Evolutionary conservation across 2,113 vertebrate species (phyloP).

Genomic region (Herpailurus yagouaroundi): DNA sequence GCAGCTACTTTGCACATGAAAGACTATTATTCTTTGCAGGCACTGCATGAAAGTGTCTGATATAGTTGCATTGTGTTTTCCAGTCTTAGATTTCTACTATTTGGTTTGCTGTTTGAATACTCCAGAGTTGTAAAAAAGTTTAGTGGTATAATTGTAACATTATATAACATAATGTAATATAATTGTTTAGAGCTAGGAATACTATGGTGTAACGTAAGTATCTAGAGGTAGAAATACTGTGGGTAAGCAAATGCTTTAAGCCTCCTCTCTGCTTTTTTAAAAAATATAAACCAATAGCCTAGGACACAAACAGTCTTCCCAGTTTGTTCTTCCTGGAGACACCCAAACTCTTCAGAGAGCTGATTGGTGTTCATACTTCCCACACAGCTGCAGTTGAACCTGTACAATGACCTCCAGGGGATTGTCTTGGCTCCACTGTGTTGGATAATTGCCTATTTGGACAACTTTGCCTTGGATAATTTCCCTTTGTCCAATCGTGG

Average conservation of each 20-base stretch:
- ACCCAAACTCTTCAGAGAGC: conserved; percentile 58
- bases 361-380: background rate
- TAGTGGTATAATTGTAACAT: conserved; percentile 5
- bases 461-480: conserved; percentile 52
- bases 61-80: background rate
- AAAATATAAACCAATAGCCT: background rate
- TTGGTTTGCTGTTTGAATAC: conserved; percentile 17
- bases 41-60: background rate
- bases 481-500: conserved; percentile 49
- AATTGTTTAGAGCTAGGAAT: background rate
- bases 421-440: conserved; percentile 43
- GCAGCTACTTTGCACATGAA: background rate
- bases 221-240: background rate
- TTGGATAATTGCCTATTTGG: conserved; percentile 65
- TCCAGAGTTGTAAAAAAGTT: background rate
- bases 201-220: background rate
- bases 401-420: conserved; percentile 56
- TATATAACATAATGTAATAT: background rate
- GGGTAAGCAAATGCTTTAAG: background rate
- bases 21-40: background rate
- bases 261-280: no score
- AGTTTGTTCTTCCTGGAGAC: conserved; percentile 63
- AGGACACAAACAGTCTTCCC: background rate
- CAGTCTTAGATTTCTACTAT: background rate
- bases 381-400: conserved; percentile 70